Base-by-base conservation (phyloP, 2,113 vertebrate genomes). In the Ameiurus melas region DNA sequence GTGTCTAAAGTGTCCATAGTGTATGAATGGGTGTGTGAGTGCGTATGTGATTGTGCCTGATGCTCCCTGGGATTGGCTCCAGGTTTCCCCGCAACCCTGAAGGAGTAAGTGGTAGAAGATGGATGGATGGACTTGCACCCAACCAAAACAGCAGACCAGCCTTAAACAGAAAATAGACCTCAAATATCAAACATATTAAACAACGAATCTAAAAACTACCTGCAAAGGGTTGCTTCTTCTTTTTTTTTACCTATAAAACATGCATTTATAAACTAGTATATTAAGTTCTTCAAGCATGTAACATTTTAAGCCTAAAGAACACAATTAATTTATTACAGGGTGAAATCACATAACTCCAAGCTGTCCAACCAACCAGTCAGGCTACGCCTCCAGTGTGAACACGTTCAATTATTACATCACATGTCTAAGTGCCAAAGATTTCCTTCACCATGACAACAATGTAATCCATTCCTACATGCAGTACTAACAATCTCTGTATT, bases 381-480 rank as follows among this genome's bases (percentile, higher is more conserved):
- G 68, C 75, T 88, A 86, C 55, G 80, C 75, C 77, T 88, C 60
- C 43, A 55, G 86, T 57, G 81, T 55, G 68, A 84, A 88, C 68
- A 64, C 0, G 84, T 39, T 88, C 70, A 85, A 85, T 92, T 60
- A 89, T 90, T 89, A 81, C 84, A 90, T 90, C 88, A 89, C 78
- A 86, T 60, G 80, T 88, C 60, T 77, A 60, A 83, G 84, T 82
- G 82, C 75, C 82, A 85, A 66, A 84, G 71, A 85, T 90, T 88
- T 84, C 71, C 83, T 33, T 92, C 88, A 88, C 91, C 91, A 92
- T 91, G 90, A 90, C 91, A 90, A 92, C 90, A 86, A 90, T 79
- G 86, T 87, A 66, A 87, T 77, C 70, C 81, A 5, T 85, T 87
- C 89, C 47, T 70, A 87, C 85, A 58, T 88, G 75, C 64, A 22